A percentile compares a stretch with the other conserved stretches of the same genome.
These are phyloP conservation scores for Ptychochromis oligacanthus DNA, from an alignment of 2,113 vertebrate genomes.

Conservation along the genomic window DNA sequence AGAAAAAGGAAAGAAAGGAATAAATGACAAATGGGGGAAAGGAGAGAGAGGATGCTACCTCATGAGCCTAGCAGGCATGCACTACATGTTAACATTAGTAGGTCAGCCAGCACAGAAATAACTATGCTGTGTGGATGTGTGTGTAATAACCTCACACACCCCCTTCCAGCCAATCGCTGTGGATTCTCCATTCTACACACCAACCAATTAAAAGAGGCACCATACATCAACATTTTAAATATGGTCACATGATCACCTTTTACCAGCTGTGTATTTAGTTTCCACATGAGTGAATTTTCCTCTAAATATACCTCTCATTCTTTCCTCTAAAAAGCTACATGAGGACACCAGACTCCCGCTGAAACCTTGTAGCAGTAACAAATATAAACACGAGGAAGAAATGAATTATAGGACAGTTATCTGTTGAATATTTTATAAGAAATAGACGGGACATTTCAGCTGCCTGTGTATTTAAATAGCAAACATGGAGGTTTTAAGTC, in stretches of 20 bases:
- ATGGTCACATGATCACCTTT: constrained; percentile 41
- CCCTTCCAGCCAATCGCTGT: constrained; percentile 24
- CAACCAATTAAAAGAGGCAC: constrained; percentile 36
- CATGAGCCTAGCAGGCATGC: constrained; percentile 74
- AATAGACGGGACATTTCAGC: background rate
- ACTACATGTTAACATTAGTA: constrained; percentile 78
- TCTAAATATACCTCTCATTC: background rate
- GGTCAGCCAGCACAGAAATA: constrained; percentile 79
- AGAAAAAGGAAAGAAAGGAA: background rate
- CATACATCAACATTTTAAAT: constrained; percentile 52
- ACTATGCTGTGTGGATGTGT: constrained; percentile 56
- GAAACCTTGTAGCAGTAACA: background rate
- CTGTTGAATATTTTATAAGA: background rate
- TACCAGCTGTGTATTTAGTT: constrained; percentile 49
- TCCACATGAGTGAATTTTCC: constrained; percentile 45
- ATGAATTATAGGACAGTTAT: background rate
- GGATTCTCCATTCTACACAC: constrained; percentile 25
- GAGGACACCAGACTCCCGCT: background rate
- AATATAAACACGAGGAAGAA: background rate
- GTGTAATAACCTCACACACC: constrained; percentile 47
- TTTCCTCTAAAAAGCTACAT: background rate
- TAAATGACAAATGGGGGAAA: constrained; percentile 2
- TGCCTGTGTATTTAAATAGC: background rate
- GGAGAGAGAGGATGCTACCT: constrained; percentile 58
- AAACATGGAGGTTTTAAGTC: background rate